Evolutionary conservation across 2,113 vertebrate genomes (phyloP).

Genomic region (Lampris incognitus): DNA sequence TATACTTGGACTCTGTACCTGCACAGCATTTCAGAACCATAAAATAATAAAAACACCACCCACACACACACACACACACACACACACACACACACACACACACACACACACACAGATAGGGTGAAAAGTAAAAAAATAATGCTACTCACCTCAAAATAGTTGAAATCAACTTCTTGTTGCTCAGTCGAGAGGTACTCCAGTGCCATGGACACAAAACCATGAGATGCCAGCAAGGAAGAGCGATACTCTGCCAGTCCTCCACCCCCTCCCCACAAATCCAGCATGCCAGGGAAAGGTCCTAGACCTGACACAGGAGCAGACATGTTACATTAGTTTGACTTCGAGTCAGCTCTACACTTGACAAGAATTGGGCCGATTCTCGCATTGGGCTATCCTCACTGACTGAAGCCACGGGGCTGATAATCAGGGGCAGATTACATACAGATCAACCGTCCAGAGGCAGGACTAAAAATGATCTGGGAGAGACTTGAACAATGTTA

Average conservation of each 20-base stretch:
- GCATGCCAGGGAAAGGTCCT: slow-evolving; percentile 79
- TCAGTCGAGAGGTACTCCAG: slow-evolving; percentile 65
- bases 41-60: background rate
- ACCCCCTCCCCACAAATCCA: slow-evolving; percentile 84
- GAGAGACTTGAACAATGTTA: too few species aligned
- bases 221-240: slow-evolving; percentile 75
- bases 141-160: slow-evolving; percentile 76
- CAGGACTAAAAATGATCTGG: too few species aligned
- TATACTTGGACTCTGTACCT: background rate
- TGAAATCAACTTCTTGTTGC: background rate
- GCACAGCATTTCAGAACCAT: background rate
- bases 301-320: slow-evolving; percentile 64
- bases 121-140: background rate
- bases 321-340: too few species aligned
- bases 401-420: too few species aligned
- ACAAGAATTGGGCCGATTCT: too few species aligned
- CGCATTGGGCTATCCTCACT: too few species aligned
- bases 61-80: too few species aligned
- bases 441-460: too few species aligned
- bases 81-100: background rate
- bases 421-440: too few species aligned
- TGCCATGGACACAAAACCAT: slow-evolving; percentile 73
- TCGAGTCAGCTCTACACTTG: too few species aligned
- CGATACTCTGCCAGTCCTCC: slow-evolving; percentile 81
- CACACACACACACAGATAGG: background rate